A percentile compares a stretch with the other conserved stretches of the same genome.
phyloP scores from a whole-genome alignment of 2,888 invertebrate genomes.

The Chrysotoxum bicinctum region DNA sequence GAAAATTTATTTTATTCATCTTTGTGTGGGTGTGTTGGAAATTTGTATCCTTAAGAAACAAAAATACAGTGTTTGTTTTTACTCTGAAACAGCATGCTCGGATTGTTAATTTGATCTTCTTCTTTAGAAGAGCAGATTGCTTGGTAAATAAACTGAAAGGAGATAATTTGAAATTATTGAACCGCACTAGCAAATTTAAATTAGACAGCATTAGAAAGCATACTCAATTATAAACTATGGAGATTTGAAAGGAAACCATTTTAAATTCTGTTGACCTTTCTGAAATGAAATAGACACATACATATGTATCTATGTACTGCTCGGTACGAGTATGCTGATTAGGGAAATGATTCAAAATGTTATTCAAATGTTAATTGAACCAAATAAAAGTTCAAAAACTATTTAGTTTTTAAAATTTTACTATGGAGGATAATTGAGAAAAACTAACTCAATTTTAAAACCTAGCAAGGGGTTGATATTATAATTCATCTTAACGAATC shows the following conservation, averaged over 20 bases:
- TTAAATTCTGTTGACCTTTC: constrained; percentile 2
- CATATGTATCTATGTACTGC: neutral
- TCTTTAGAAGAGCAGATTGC: neutral
- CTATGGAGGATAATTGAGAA: too few relatives aligned
- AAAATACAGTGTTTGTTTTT: neutral
- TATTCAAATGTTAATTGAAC: too few relatives aligned
- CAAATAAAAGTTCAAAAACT: too few relatives aligned
- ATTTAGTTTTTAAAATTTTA: too few relatives aligned
- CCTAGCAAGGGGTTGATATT: too few relatives aligned
- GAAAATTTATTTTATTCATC: neutral
- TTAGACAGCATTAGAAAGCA: neutral
- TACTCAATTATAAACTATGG: neutral
- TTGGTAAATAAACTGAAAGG: neutral
- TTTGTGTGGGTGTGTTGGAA: neutral
- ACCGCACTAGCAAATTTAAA: constrained; percentile 23
- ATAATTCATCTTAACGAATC: too few relatives aligned
- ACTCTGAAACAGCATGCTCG: neutral
- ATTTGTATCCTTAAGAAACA: constrained; percentile 17
- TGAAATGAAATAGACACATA: neutral
- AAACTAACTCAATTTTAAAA: too few relatives aligned
- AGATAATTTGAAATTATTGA: constrained; percentile 34
- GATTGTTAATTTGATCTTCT: constrained; percentile 19
- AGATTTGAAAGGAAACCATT: neutral
- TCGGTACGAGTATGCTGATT: too few relatives aligned
- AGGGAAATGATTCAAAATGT: neutral